Percentiles rank a stretch among this genome's conserved stretches.
phyloP scores from a whole-genome alignment of 1,140 invertebrate genomes.

The Drosophila arizonae region DNA sequence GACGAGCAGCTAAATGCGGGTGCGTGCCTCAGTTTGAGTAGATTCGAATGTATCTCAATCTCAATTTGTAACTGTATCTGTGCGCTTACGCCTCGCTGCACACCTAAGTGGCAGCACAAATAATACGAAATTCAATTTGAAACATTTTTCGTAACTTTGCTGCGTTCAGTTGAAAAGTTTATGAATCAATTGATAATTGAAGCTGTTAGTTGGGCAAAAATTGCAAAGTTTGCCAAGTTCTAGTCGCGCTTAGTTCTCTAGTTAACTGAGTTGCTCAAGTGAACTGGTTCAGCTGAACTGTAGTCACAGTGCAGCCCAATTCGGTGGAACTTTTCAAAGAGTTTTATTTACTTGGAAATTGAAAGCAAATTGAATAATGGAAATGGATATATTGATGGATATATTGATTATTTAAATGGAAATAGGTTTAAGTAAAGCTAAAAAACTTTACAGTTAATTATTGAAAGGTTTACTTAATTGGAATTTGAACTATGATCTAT shows the following conservation, averaged over 20 bases:
- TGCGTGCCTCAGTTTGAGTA: conserved; percentile 10
- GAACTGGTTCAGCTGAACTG: conserved; percentile 1
- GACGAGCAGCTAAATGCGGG: conserved; percentile 8
- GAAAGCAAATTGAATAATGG: no score
- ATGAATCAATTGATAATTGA: conserved; percentile 14
- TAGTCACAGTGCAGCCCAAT: not conserved
- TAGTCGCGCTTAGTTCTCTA: no score
- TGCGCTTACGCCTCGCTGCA: conserved; percentile 24
- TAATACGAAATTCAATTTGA: conserved; percentile 19
- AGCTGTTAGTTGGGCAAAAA: not conserved
- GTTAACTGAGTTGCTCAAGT: not conserved
- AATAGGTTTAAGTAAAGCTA: no score
- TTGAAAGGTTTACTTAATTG: no score
- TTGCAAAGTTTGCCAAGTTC: not conserved
- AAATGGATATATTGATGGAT: no score
- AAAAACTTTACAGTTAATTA: no score
- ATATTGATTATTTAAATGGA: no score
- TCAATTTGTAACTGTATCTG: no score
- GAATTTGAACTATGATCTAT: no score
- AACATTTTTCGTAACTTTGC: conserved; percentile 5
- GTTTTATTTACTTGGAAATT: no score
- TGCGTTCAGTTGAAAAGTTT: not conserved
- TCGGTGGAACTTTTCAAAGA: no score
- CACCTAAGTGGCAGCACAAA: conserved; percentile 33
- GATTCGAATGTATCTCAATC: not conserved